These are phyloP conservation scores for Dascyllus trimaculatus DNA, from an alignment of 2,113 vertebrate species.

Conservation along the genomic window DNA sequence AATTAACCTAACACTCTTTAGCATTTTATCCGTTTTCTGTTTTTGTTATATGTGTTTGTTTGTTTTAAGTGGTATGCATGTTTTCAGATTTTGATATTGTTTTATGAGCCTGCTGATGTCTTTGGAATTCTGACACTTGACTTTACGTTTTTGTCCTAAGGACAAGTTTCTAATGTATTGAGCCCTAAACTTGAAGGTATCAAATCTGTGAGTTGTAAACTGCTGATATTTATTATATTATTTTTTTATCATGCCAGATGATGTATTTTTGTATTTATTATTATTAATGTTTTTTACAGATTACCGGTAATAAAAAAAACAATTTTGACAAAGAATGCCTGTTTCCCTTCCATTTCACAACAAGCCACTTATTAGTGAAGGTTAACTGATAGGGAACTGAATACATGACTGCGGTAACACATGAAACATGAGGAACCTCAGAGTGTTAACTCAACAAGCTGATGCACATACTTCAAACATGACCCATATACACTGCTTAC, in stretches of 20 bases:
- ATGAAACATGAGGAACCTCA: slow-evolving; percentile 26
- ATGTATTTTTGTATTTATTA: slow-evolving; percentile 63
- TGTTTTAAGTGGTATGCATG: neutral
- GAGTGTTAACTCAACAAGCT: slow-evolving; percentile 36
- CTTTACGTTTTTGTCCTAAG: slow-evolving; percentile 61
- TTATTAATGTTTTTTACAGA: neutral
- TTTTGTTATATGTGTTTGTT: neutral
- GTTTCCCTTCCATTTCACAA: slow-evolving; percentile 3
- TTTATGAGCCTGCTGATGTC: slow-evolving; percentile 7
- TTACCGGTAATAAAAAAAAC: slow-evolving; percentile 60
- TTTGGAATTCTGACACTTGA: slow-evolving; percentile 29
- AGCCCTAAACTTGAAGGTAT: slow-evolving; percentile 1
- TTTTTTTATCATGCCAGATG: neutral
- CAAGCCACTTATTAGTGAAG: neutral
- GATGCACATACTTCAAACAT: slow-evolving; percentile 79
- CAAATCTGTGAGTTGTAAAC: neutral
- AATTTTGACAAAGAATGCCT: neutral
- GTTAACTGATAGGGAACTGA: neutral
- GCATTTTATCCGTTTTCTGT: neutral
- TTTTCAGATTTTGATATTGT: slow-evolving; percentile 1
- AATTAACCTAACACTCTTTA: neutral
- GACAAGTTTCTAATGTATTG: slow-evolving; percentile 62
- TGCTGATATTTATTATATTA: slow-evolving; percentile 51
- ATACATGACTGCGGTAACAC: slow-evolving; percentile 48
- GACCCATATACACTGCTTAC: slow-evolving; percentile 85